Evolutionary conservation across 2,888 invertebrate genomes (phyloP), one percentile per base, ranked within the genome.

Genomic region (Agonopterix alstromeriana): DNA sequence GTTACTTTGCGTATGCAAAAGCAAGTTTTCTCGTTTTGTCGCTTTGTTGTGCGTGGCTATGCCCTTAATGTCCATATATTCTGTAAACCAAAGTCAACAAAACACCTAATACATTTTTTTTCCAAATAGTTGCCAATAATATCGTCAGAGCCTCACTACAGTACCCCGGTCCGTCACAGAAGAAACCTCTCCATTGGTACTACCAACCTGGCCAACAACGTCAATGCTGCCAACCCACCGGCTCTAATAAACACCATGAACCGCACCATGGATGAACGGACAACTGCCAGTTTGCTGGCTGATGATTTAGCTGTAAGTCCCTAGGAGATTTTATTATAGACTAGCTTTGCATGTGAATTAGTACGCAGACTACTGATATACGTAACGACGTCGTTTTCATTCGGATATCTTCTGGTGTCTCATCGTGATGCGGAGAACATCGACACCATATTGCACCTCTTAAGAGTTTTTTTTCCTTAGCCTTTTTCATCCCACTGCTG

Each of bases 251-350:
- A 63, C 67, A 84, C 77, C 56, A 90, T 88, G 88, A 89, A 91
- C 49, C 83, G 90, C 45, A 91, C 92, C 10, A 91, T 91, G 73
- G 92, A 92, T 53, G 91, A 91, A 60, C 74, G 90, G 60, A 90
- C 90, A 41, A 82, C 90, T 1, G 87, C 89, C 43, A 90, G 89
- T 47, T 70, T 92, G 44, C 73, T 92, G 48, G 91, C 91, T 49
- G 92, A 92, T 58, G 92, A 92, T 68, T 80, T 92, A 52, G 89
- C 90, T 53, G 90, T 90, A 61, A 79, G 81, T 53, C 45, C 43
- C 46, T 8, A 10, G 27, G 27, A 3, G 27, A 5, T 27, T 27
- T 27, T 40, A 38, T 40, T 35, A 5, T 27, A 27, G 5, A 5
- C 27, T 27, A 27, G 27, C 5, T 27, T 5, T 27, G 2, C 7